Conservation (phyloP, 2,113 vertebrate genomes). For the Pyxicephalus adspersus region DNA sequence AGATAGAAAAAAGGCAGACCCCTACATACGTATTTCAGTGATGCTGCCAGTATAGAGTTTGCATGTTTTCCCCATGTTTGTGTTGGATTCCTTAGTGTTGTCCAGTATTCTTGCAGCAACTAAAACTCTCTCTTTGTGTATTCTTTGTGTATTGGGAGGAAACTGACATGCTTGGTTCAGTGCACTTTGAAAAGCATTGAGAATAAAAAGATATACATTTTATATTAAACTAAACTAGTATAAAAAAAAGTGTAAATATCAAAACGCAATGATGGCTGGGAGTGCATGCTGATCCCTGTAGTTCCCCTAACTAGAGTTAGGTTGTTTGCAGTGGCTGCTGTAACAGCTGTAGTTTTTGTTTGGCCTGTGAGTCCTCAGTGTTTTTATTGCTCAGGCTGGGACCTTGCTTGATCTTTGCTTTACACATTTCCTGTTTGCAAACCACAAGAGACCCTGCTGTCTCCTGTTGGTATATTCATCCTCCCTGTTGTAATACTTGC, state of each 20-base stretch:
- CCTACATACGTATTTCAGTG: no score
- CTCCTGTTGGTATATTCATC: conserved; percentile 5
- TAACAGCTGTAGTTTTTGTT: conserved; percentile 7
- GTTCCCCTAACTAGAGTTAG: background rate
- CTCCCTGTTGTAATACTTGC: background rate
- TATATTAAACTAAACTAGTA: no score
- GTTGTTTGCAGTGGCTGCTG: background rate
- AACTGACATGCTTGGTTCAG: no score
- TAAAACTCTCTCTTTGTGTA: no score
- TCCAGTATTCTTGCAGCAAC: no score
- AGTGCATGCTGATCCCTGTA: background rate
- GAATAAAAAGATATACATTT: no score
- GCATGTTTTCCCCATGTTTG: no score
- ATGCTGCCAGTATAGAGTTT: no score
- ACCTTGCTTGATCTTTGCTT: conserved; percentile 25
- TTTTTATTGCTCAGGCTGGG: conserved; percentile 27
- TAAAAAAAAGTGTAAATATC: background rate
- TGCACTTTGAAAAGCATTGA: no score
- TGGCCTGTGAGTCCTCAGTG: conserved; percentile 22
- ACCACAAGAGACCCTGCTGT: conserved; percentile 35
- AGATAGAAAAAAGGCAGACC: no score
- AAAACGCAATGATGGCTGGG: background rate
- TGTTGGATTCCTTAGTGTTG: no score
- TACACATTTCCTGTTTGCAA: conserved; percentile 45
- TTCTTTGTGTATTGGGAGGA: no score